Evolutionary conservation across 2,113 vertebrate genomes (phyloP), one percentile per base, ranked within the genome.

Genomic region (Empidonax traillii): DNA sequence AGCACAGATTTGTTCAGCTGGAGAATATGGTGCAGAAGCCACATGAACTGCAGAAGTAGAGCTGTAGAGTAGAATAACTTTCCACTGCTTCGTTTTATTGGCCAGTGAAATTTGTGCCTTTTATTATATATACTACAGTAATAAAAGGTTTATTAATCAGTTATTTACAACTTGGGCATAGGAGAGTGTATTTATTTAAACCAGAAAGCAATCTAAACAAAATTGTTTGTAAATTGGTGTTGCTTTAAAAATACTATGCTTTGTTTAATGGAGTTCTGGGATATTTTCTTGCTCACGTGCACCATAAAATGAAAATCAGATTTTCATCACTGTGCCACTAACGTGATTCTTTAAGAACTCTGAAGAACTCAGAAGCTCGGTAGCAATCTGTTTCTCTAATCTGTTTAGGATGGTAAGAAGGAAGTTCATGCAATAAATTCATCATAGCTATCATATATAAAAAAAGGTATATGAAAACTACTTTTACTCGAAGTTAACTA

Each of bases 201-300:
- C 37, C 44, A 89, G 46, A 88, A 89, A 91, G 41, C 68, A 81
- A 94, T 72, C 61, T 89, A 80, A 95, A 58, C 41, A 71, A 92
- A 95, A 90, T 67, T 55, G 43, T 46, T 93, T 92, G 94, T 35
- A 78, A 93, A 89, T 85, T 71, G 87, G 43, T 71, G 46, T 24
- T 89, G 61, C 66, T 92, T 94, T 41, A 80, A 93, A 84, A 90
- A 55, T 59, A 74, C 46, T 49, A 88, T 67, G 55, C 63, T 88
- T 86, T 88, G 71, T 90, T 89, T 93, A 93, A 87, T 61, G 47
- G 69, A 89, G 73, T 86, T 94, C 47, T 82, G 92, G 73, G 76
- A 74, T 63, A 83, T 84, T 87, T 71, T 95, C 82, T 67, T 75
- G 65, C 79, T 93, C 68, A 12, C 24, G 74, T 87, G 53, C 53